Evolutionary conservation across 2,113 vertebrate genomes (phyloP).

Genomic region (Coreoperca whiteheadi): DNA sequence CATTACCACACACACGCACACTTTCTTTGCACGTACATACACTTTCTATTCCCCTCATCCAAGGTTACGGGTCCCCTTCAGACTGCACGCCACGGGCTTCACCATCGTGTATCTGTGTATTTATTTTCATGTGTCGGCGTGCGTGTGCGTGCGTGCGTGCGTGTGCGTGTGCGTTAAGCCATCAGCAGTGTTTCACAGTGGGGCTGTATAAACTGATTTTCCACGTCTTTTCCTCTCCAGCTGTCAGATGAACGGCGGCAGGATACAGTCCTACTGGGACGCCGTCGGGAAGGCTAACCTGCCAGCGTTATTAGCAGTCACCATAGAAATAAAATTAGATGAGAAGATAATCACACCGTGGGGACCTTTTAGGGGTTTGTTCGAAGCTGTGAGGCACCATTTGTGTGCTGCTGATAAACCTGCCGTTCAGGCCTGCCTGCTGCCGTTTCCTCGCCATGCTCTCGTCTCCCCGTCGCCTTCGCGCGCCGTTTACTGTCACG

Average conservation of each 20-base stretch:
- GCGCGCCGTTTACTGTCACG: background rate
- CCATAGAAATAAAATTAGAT: constrained; percentile 32
- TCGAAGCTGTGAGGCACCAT: background rate
- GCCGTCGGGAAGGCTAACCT: constrained; percentile 33
- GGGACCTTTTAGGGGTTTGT: constrained; percentile 3
- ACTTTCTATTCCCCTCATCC: constrained; percentile 55
- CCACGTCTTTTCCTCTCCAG: constrained; percentile 46
- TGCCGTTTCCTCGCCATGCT: background rate
- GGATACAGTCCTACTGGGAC: constrained; percentile 38
- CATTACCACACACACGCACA: constrained; percentile 54
- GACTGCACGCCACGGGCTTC: constrained; percentile 63
- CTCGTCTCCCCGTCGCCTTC: no score
- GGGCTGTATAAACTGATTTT: constrained; percentile 41
- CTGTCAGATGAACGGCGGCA: constrained; percentile 56
- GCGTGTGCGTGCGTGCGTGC: constrained; percentile 13
- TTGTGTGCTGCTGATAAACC: background rate
- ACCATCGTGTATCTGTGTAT: constrained; percentile 20
- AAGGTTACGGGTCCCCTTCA: constrained; percentile 71
- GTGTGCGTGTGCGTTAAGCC: constrained; percentile 3
- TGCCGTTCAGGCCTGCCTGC: background rate
- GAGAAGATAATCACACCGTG: constrained; percentile 21
- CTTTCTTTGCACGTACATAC: constrained; percentile 30
- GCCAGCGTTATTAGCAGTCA: constrained; percentile 50
- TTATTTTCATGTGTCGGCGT: constrained; percentile 4
- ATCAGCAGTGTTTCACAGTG: constrained; percentile 35